These are phyloP conservation scores for Troglohyphantes excavatus DNA, from an alignment of 2,888 invertebrate genomes.

Conservation along the genomic window DNA sequence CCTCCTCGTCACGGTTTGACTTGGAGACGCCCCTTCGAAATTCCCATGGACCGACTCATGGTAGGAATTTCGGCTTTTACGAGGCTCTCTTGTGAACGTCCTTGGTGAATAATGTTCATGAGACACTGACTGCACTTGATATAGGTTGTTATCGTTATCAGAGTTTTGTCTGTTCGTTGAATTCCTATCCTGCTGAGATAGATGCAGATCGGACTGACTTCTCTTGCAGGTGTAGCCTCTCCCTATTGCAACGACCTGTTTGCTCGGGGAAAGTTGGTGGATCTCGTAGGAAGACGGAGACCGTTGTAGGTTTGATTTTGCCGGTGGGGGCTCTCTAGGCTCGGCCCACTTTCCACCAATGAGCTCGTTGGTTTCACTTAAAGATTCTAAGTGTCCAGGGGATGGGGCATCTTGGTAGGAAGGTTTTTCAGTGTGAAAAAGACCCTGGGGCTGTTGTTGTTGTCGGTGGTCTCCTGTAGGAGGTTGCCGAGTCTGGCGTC, in stretches of 20 bases:
- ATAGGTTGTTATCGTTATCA: constrained; percentile 65
- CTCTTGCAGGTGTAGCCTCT: constrained; percentile 68
- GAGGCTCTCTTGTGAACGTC: constrained; percentile 60
- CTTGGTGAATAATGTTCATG: constrained; percentile 69
- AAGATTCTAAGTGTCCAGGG: constrained; percentile 68
- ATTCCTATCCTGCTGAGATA: constrained; percentile 55
- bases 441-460: constrained; percentile 56
- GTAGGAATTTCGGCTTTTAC: constrained; percentile 64
- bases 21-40: constrained; percentile 10
- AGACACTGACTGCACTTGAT: constrained; percentile 70
- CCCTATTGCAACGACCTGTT: constrained; percentile 45
- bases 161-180: constrained; percentile 23
- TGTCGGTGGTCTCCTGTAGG: constrained; percentile 26
- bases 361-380: constrained; percentile 70
- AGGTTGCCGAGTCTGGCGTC: constrained; percentile 42
- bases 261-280: constrained; percentile 73
- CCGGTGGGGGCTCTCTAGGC: constrained; percentile 35
- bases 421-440: constrained; percentile 53
- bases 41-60: constrained; percentile 55
- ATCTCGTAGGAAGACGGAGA: constrained; percentile 75
- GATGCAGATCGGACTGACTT: constrained; percentile 72
- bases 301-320: constrained; percentile 55
- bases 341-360: constrained; percentile 68
- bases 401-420: constrained; percentile 48
- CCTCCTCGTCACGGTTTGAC: constrained; percentile 35